Conservation (phyloP, 2,113 vertebrate genomes). For the Tachysurus vachellii region DNA sequence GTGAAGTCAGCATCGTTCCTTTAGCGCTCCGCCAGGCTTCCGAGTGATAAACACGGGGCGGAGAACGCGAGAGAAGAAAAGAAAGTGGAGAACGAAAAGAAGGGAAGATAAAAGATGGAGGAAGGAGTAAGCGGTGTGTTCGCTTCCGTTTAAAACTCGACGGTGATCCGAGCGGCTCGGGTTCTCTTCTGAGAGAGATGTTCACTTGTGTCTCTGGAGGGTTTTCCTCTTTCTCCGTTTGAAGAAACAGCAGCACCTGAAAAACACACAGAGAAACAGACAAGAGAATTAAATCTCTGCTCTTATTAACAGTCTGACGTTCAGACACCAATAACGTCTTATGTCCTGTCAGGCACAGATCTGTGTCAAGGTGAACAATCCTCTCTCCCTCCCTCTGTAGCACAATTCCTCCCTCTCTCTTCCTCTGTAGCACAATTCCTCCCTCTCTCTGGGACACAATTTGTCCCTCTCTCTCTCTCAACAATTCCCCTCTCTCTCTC, state of each 20-base stretch:
- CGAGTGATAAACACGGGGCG: constrained; percentile 36
- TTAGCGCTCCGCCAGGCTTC: constrained; percentile 55
- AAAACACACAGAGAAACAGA: not conserved
- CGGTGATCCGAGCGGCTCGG: constrained; percentile 79
- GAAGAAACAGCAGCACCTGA: constrained; percentile 99
- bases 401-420: too few species aligned
- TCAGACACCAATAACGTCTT: too few species aligned
- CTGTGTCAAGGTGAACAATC: not conserved
- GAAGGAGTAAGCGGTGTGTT: constrained; percentile 61
- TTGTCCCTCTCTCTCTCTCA: too few species aligned
- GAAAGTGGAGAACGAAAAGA: constrained; percentile 40
- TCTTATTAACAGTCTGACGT: not conserved
- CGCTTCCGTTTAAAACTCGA: constrained; percentile 79
- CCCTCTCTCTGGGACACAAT: too few species aligned
- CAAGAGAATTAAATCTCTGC: not conserved
- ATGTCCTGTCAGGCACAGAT: not conserved
- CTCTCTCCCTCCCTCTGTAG: too few species aligned
- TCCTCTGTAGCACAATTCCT: too few species aligned
- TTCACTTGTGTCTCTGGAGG: constrained; percentile 92
- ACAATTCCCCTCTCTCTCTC: too few species aligned
- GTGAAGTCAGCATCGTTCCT: constrained; percentile 69
- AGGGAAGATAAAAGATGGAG: constrained; percentile 2
- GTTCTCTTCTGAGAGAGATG: constrained; percentile 64
- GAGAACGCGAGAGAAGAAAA: constrained; percentile 7
- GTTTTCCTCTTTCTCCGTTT: constrained; percentile 98